Evolutionary conservation across 2,113 vertebrate genomes (phyloP).

Genomic region (Sterrhoptilus dennistouni): DNA sequence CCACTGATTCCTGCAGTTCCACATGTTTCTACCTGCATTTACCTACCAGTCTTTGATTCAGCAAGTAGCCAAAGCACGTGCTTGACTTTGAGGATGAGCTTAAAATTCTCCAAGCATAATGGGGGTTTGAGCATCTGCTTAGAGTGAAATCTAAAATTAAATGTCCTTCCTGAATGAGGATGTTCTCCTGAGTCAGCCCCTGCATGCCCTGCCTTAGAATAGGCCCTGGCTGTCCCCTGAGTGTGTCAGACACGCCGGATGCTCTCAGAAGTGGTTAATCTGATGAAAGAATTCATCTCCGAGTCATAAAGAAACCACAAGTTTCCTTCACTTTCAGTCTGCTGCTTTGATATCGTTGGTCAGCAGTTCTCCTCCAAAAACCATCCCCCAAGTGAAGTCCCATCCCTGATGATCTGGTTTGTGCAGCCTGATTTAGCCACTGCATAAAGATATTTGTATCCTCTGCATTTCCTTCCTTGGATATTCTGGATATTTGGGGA

Average conservation of each 20-base stretch:
- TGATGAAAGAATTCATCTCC: slow-evolving; percentile 37
- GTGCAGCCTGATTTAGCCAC: background rate
- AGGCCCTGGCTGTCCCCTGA: background rate
- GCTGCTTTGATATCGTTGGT: background rate
- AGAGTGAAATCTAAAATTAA: background rate
- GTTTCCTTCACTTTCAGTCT: slow-evolving; percentile 47
- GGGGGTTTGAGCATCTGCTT: background rate
- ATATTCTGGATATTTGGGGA: background rate
- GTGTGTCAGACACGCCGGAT: slow-evolving; percentile 29
- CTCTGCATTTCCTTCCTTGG: background rate
- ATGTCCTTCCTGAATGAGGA: background rate
- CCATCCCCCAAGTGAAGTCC: background rate
- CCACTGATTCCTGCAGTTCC: background rate
- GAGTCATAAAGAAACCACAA: slow-evolving; percentile 35
- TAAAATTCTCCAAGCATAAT: background rate
- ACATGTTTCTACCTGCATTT: background rate
- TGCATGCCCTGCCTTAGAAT: background rate
- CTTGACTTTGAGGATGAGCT: background rate
- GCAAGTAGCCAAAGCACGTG: background rate
- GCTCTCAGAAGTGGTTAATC: slow-evolving; percentile 48
- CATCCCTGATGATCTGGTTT: background rate
- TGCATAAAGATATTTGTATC: background rate
- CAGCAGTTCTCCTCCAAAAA: background rate
- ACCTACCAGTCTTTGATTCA: background rate
- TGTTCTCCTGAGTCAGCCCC: slow-evolving; percentile 7